Percentiles rank a stretch among this genome's conserved stretches.
Conservation (phyloP, 1,140 invertebrate genomes). For the Centruroides vittatus region DNA sequence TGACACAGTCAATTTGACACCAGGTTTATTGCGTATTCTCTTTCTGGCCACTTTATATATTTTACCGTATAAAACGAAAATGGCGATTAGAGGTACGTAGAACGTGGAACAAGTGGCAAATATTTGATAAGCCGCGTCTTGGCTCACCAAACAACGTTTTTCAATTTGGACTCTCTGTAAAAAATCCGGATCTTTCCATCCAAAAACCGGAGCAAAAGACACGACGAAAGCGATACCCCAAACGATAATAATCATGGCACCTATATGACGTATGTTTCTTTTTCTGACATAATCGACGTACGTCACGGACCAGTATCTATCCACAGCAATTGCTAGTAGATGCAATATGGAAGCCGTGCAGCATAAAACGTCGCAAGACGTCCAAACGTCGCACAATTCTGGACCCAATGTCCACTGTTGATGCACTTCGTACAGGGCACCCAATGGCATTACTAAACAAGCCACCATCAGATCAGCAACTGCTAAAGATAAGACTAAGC, state of each 20-base stretch:
- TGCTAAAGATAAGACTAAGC: slow-evolving; percentile 68
- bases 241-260: slow-evolving; percentile 78
- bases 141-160: slow-evolving; percentile 78
- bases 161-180: slow-evolving; percentile 58
- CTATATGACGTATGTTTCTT: slow-evolving; percentile 62
- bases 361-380: slow-evolving; percentile 75
- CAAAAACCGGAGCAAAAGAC: slow-evolving; percentile 72
- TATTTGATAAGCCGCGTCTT: slow-evolving; percentile 69
- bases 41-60: slow-evolving; percentile 80
- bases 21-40: slow-evolving; percentile 43
- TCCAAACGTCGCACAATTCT: slow-evolving; percentile 84
- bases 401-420: slow-evolving; percentile 69
- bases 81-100: slow-evolving; percentile 81
- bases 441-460: slow-evolving; percentile 70
- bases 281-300: slow-evolving; percentile 88
- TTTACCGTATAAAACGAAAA: slow-evolving; percentile 84
- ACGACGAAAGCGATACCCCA: slow-evolving; percentile 77
- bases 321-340: slow-evolving; percentile 82
- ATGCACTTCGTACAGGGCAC: slow-evolving; percentile 57
- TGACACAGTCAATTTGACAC: slow-evolving; percentile 21
- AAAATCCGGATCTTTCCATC: slow-evolving; percentile 72
- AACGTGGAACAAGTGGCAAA: slow-evolving; percentile 80
- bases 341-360: slow-evolving; percentile 89
- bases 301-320: slow-evolving; percentile 93
- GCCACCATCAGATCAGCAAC: slow-evolving; percentile 74